These are phyloP conservation scores for Pocillopora grandis DNA, from an alignment of 92 coral and sea anemone species.

Conservation along the genomic window DNA sequence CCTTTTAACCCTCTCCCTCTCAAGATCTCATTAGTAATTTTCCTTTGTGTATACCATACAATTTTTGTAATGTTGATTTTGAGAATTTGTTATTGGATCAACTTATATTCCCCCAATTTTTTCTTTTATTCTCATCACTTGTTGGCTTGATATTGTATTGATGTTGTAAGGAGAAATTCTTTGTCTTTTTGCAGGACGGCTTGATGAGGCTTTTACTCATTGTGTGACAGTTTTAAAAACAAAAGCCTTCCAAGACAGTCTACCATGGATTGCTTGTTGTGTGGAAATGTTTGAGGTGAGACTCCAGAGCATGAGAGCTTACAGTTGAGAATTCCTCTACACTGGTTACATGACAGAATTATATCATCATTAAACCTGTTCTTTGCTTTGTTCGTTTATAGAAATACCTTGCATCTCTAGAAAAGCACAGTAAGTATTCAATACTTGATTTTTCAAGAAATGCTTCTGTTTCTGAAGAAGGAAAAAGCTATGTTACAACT, in stretches of 20 bases:
- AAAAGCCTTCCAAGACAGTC: constrained; percentile 78
- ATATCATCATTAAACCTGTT: not conserved
- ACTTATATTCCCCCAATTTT: too few relatives aligned
- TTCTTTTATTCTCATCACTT: too few relatives aligned
- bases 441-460: not conserved
- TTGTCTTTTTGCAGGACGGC: constrained; percentile 58
- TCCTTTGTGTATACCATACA: too few relatives aligned
- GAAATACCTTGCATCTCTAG: constrained; percentile 70
- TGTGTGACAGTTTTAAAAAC: constrained; percentile 86
- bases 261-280: constrained; percentile 84
- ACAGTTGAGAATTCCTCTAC: not conserved
- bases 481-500: not conserved
- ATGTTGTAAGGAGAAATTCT: not conserved
- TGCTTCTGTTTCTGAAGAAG: not conserved
- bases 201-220: constrained; percentile 87
- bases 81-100: too few relatives aligned
- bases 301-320: not conserved
- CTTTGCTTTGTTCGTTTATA: constrained; percentile 15
- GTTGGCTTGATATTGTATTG: not conserved
- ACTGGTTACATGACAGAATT: not conserved
- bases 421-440: constrained; percentile 53
- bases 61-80: too few relatives aligned
- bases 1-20: not conserved
- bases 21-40: not conserved
- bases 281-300: constrained; percentile 84